Conservation (phyloP, 2,113 vertebrate genomes). For the Cariama cristata region DNA sequence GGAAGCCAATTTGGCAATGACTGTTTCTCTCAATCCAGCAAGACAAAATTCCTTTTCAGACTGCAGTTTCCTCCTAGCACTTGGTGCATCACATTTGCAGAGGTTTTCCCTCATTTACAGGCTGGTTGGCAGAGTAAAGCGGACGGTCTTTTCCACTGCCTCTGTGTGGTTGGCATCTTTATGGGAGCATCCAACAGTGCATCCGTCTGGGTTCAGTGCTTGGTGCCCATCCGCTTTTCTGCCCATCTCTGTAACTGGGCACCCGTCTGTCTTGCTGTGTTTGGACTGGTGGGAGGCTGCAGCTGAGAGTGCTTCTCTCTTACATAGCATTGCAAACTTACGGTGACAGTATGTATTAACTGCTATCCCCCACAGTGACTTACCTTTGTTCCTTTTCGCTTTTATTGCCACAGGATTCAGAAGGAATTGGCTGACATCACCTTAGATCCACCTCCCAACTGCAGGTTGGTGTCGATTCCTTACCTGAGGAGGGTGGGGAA, state of each 20-base stretch:
- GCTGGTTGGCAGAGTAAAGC: neutral
- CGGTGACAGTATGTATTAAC: neutral
- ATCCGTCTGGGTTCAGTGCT: neutral
- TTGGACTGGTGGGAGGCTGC: neutral
- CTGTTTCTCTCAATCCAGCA: neutral
- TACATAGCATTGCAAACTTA: neutral
- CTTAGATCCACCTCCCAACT: slow-evolving; percentile 95
- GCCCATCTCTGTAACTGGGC: neutral
- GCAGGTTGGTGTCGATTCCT: slow-evolving; percentile 81
- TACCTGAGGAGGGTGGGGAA: neutral
- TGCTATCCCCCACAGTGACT: neutral
- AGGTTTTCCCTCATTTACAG: neutral
- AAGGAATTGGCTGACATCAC: slow-evolving; percentile 98
- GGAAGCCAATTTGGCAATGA: neutral
- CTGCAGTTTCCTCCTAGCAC: neutral
- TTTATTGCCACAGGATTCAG: slow-evolving; percentile 87
- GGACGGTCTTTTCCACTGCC: neutral
- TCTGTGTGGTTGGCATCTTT: neutral
- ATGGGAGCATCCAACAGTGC: neutral
- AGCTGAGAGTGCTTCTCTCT: neutral
- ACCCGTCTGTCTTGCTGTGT: neutral
- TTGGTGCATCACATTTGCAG: neutral
- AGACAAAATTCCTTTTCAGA: slow-evolving; percentile 16
- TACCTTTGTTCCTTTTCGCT: slow-evolving; percentile 44
- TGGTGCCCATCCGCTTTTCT: neutral